These are phyloP conservation scores for Drosophila antonietae DNA, from an alignment of 2,888 invertebrate genomes.

Conservation along the genomic window DNA sequence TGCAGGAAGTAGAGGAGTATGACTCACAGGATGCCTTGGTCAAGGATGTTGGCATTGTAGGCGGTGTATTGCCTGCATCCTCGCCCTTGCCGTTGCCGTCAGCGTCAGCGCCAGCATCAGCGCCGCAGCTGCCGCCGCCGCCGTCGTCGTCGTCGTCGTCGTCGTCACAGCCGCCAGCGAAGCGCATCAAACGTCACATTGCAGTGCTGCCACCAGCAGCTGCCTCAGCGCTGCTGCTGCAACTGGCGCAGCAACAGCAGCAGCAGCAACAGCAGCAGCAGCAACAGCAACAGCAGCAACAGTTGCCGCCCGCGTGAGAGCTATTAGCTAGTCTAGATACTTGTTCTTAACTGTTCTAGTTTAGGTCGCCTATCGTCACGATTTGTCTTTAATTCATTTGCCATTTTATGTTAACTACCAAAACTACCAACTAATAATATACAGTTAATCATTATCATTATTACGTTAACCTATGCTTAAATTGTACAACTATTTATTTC, in stretches of 20 bases:
- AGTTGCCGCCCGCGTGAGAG: constrained; percentile 29
- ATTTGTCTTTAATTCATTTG: constrained; percentile 26
- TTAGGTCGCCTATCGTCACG: background rate
- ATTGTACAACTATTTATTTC: constrained; percentile 55
- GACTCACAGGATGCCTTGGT: constrained; percentile 72
- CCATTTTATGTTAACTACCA: constrained; percentile 37
- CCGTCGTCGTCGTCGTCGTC: background rate
- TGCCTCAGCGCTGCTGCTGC: constrained; percentile 53
- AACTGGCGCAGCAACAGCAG: constrained; percentile 41
- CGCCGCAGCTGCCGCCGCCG: constrained; percentile 11
- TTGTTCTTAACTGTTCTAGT: constrained; percentile 18
- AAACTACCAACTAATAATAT: constrained; percentile 29
- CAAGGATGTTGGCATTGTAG: constrained; percentile 66
- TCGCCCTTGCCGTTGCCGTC: constrained; percentile 1
- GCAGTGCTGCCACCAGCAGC: constrained; percentile 53
- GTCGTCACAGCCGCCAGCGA: constrained; percentile 25
- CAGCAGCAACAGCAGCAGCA: constrained; percentile 25
- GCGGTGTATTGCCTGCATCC: constrained; percentile 51
- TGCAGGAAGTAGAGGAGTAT: constrained; percentile 39
- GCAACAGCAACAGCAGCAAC: constrained; percentile 18
- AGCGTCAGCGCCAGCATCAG: constrained; percentile 4
- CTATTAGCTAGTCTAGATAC: constrained; percentile 54
- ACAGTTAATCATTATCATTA: background rate
- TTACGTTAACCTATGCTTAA: constrained; percentile 9
- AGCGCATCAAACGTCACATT: constrained; percentile 61